Conservation (phyloP, 2,113 vertebrate genomes). For the Oryzias melastigma region DNA sequence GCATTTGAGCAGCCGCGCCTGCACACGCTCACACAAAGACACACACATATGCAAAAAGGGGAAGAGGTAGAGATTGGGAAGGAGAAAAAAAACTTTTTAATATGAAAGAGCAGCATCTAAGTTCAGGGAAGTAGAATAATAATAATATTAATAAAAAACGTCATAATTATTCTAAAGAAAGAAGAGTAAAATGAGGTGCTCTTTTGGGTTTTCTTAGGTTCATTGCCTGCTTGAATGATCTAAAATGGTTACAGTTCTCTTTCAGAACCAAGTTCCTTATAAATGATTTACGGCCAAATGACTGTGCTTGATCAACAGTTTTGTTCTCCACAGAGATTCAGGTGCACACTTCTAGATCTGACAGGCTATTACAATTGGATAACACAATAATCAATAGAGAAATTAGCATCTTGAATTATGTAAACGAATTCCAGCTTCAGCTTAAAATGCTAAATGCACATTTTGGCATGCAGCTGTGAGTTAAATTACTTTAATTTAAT, state of each 20-base stretch:
- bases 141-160: too few relatives aligned
- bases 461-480: conserved; percentile 1
- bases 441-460: conserved; percentile 20
- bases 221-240: too few relatives aligned
- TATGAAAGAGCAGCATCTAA: conserved; percentile 55
- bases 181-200: too few relatives aligned
- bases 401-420: conserved; percentile 45
- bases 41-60: conserved; percentile 23
- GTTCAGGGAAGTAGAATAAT: conserved; percentile 44
- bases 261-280: conserved; percentile 27
- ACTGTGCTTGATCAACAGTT: conserved; percentile 73
- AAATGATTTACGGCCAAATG: conserved; percentile 70
- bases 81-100: conserved; percentile 38
- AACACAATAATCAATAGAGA: conserved; percentile 60
- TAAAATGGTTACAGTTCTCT: conserved; percentile 4
- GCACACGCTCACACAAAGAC: conserved; percentile 20
- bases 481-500: conserved; percentile 26
- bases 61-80: conserved; percentile 36
- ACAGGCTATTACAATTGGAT: conserved; percentile 32
- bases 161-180: too few relatives aligned
- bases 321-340: conserved; percentile 44
- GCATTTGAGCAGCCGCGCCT: conserved; percentile 57
- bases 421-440: conserved; percentile 17
- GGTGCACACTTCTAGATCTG: conserved; percentile 18
- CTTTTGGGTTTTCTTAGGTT: too few relatives aligned